Percentiles rank a stretch among this genome's conserved stretches.
phyloP scores from a whole-genome alignment of 1,140 invertebrate genomes.

The Drosophila suzukii region DNA sequence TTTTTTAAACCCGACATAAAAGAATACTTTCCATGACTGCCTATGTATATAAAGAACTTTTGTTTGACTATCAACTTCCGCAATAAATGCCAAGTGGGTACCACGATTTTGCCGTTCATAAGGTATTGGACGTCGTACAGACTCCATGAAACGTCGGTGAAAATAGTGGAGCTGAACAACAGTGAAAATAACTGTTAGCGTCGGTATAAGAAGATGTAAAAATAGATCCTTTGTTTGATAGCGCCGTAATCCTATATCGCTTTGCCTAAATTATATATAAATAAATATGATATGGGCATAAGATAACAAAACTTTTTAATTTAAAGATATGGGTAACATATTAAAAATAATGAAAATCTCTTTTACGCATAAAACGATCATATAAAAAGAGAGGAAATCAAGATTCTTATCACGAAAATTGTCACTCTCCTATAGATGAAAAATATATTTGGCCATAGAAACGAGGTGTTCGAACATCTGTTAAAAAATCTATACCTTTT shows the following conservation, averaged over 20 bases:
- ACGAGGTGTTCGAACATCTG: too few relatives aligned
- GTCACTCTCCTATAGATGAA: too few relatives aligned
- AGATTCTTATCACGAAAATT: too few relatives aligned
- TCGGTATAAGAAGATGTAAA: slow-evolving; percentile 94
- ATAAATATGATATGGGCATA: neutral
- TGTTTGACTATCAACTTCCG: neutral
- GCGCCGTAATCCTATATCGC: slow-evolving; percentile 95
- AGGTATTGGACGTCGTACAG: slow-evolving; percentile 50
- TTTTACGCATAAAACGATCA: too few relatives aligned
- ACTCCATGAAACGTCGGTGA: slow-evolving; percentile 87
- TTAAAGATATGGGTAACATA: neutral
- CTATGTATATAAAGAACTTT: slow-evolving; percentile 1
- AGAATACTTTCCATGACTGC: slow-evolving; percentile 42
- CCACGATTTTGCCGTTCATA: neutral
- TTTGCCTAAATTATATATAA: slow-evolving; percentile 86
- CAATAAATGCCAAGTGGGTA: neutral
- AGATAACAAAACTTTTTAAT: neutral
- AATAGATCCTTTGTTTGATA: slow-evolving; percentile 95
- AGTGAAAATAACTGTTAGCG: slow-evolving; percentile 96
- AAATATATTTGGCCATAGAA: too few relatives aligned
- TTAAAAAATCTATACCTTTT: too few relatives aligned
- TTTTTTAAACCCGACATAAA: slow-evolving; percentile 22
- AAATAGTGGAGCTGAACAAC: slow-evolving; percentile 99
- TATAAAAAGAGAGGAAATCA: too few relatives aligned
- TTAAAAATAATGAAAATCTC: too few relatives aligned